Conservation (phyloP, 1,140 invertebrate genomes). For the Sipha flava region DNA sequence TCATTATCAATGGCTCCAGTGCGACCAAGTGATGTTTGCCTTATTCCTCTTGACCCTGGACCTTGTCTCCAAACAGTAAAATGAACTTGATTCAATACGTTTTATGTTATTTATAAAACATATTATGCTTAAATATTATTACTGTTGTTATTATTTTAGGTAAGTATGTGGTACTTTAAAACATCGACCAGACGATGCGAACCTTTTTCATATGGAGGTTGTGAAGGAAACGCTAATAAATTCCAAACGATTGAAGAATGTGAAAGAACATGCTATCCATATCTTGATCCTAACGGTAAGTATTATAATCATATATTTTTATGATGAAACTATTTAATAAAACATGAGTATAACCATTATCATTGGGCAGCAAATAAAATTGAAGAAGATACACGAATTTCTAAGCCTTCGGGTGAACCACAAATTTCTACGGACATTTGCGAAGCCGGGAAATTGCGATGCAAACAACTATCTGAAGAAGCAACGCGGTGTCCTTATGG, state of each 20-base stretch:
- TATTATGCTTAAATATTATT: neutral
- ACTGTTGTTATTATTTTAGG: conserved; percentile 9
- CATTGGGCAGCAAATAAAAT: conserved; percentile 39
- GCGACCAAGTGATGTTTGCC: conserved; percentile 35
- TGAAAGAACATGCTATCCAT: conserved; percentile 64
- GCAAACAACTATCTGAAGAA: conserved; percentile 40
- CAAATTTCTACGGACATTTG: conserved; percentile 47
- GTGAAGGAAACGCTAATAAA: conserved; percentile 74
- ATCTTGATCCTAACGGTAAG: conserved; percentile 57
- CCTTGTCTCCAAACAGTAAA: conserved; percentile 54
- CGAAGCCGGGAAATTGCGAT: conserved; percentile 50
- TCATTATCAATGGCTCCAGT: neutral
- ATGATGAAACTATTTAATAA: neutral
- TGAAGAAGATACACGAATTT: conserved; percentile 38
- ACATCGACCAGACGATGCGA: conserved; percentile 50
- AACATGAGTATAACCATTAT: neutral
- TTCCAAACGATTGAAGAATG: conserved; percentile 73
- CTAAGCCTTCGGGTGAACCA: conserved; percentile 9
- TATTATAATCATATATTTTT: neutral
- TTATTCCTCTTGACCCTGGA: conserved; percentile 52
- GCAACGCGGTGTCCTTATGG: conserved; percentile 64
- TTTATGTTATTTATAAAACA: no score
- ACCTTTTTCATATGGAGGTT: conserved; percentile 70
- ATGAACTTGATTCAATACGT: neutral
- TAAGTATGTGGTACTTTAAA: conserved; percentile 57